Evolutionary conservation across 1,140 invertebrate genomes (phyloP).

Genomic region (Cyphomyrmex costatus): DNA sequence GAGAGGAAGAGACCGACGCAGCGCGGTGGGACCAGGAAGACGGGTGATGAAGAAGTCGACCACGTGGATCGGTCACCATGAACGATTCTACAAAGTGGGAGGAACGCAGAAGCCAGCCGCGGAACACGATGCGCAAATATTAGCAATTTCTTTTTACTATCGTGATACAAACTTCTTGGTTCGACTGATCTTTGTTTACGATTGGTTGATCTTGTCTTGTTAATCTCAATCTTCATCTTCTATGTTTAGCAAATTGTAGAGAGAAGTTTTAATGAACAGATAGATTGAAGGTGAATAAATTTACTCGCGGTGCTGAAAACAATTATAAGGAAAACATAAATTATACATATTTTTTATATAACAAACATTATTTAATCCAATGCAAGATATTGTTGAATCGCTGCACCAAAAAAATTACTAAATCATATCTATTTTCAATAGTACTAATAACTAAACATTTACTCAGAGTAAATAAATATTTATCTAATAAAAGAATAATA

Average conservation of each 20-base stretch:
- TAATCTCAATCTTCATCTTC: neutral
- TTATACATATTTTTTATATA: neutral
- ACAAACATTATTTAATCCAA: too few species aligned
- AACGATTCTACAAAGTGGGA: conserved; percentile 23
- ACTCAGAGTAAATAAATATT: too few species aligned
- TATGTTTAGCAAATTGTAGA: neutral
- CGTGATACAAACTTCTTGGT: neutral
- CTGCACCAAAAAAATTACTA: too few species aligned
- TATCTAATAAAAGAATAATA: too few species aligned
- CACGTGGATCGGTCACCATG: conserved; percentile 56
- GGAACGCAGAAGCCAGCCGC: conserved; percentile 9
- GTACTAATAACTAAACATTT: too few species aligned
- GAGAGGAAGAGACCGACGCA: conserved; percentile 23
- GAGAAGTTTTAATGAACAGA: neutral
- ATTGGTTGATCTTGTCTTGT: neutral
- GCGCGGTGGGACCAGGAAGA: conserved; percentile 19
- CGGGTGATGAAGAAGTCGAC: conserved; percentile 39
- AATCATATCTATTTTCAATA: too few species aligned
- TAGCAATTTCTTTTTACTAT: conserved; percentile 33
- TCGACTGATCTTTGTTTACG: neutral
- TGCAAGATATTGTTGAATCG: too few species aligned
- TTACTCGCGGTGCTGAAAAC: neutral
- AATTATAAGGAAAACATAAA: neutral
- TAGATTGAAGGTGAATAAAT: neutral
- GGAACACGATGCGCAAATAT: conserved; percentile 46